These are phyloP conservation scores for Carapus acus DNA, from an alignment of 2,797 vertebrate genomes.

Conservation along the genomic window DNA sequence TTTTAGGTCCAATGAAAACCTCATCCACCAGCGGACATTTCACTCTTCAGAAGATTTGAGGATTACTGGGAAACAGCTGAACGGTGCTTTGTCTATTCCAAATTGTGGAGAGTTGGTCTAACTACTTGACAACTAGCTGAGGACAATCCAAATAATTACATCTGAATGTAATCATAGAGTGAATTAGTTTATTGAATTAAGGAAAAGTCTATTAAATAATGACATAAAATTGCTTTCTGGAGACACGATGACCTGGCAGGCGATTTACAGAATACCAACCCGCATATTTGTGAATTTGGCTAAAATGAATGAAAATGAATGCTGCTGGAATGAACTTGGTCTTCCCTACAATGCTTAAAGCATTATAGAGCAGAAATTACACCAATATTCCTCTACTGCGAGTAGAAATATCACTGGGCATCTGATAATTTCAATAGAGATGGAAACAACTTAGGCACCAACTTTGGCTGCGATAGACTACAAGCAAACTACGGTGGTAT, in stretches of 20 bases:
- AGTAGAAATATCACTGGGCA: no score
- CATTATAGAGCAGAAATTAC: no score
- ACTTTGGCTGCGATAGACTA: no score
- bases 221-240: slow-evolving; percentile 37
- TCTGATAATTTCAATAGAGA: no score
- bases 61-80: slow-evolving; percentile 33
- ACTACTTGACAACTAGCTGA: slow-evolving; percentile 10
- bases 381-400: no score
- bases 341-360: no score
- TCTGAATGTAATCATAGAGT: slow-evolving; percentile 32
- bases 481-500: no score
- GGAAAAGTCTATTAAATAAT: slow-evolving; percentile 35
- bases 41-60: slow-evolving; percentile 19
- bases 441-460: no score
- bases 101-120: slow-evolving; percentile 12
- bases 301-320: slow-evolving; percentile 34
- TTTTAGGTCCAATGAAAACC: slow-evolving; percentile 37
- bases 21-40: slow-evolving; percentile 14
- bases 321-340: slow-evolving; percentile 16
- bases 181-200: slow-evolving; percentile 42
- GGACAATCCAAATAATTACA: slow-evolving; percentile 24
- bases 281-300: slow-evolving; percentile 14
- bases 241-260: slow-evolving; percentile 24
- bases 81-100: slow-evolving; percentile 20
- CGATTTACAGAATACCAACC: not conserved